Conservation (phyloP, 2,797 vertebrate genomes). For the Mormyrops boulengeri region DNA sequence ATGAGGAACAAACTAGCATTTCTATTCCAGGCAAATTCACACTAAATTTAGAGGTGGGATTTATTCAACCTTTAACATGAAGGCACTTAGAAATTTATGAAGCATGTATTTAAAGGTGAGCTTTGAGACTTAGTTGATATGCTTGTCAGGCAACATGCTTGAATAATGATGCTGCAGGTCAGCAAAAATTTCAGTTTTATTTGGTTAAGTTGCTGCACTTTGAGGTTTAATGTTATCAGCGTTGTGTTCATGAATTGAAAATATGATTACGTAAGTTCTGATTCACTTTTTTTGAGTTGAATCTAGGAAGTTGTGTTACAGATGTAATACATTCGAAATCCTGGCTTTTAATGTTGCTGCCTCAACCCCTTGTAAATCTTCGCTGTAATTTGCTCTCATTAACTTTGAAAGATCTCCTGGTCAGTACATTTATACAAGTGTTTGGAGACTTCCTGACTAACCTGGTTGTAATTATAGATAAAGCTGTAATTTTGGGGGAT, state of each 20-base stretch:
- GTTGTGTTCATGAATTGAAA: background rate
- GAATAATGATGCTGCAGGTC: background rate
- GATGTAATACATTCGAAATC: background rate
- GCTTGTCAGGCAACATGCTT: background rate
- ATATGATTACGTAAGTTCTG: background rate
- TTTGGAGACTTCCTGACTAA: background rate
- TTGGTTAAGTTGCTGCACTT: background rate
- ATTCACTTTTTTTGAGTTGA: background rate
- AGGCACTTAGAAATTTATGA: background rate
- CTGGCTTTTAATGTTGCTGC: background rate
- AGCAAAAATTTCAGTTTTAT: background rate
- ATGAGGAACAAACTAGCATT: background rate
- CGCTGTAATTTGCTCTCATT: background rate
- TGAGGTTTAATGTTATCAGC: background rate
- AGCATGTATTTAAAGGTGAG: background rate
- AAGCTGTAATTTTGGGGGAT: background rate
- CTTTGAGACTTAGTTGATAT: background rate
- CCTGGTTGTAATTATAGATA: background rate
- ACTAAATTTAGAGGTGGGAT: background rate
- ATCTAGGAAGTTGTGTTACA: background rate
- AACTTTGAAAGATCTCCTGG: background rate
- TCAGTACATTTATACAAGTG: background rate
- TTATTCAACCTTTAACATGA: conserved; percentile 2
- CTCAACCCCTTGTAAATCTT: background rate
- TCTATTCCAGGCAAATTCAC: background rate